Evolutionary conservation across 2,797 vertebrate genomes (phyloP).

Genomic region (Phoxinus dragarum): DNA sequence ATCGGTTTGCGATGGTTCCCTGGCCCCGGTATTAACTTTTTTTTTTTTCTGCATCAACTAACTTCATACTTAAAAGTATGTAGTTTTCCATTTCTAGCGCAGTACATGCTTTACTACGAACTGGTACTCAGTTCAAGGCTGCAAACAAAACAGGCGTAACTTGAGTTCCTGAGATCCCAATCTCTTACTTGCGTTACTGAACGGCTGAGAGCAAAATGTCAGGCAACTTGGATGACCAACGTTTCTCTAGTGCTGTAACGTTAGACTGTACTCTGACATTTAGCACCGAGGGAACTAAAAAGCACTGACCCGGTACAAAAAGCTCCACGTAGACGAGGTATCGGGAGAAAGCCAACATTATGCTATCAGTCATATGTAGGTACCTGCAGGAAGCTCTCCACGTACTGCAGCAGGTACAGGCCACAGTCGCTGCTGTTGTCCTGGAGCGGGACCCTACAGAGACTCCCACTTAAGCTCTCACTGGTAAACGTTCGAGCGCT

Average conservation of each 20-base stretch:
- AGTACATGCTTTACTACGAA: background rate
- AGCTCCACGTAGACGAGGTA: background rate
- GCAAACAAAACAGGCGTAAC: background rate
- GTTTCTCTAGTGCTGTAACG: background rate
- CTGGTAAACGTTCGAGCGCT: slow-evolving; percentile 79
- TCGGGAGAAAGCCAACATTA: background rate
- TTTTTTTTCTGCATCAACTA: too few species aligned
- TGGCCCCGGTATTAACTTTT: background rate
- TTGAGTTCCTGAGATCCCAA: background rate
- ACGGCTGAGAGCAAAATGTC: background rate
- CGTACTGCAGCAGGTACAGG: slow-evolving; percentile 92
- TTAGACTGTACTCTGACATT: slow-evolving; percentile 8
- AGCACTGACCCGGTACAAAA: background rate
- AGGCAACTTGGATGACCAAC: background rate
- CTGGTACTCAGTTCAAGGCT: background rate
- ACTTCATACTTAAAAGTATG: background rate
- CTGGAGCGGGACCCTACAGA: slow-evolving; percentile 90
- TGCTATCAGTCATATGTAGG: too few species aligned
- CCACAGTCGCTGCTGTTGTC: slow-evolving; percentile 97
- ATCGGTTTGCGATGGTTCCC: background rate
- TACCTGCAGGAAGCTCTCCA: slow-evolving; percentile 93
- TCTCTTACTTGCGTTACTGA: background rate
- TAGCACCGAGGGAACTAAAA: background rate
- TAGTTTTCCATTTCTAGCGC: background rate
- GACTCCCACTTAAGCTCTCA: slow-evolving; percentile 73